Base-by-base conservation (phyloP, 2,113 vertebrate genomes). In the Semnornis frantzii region DNA sequence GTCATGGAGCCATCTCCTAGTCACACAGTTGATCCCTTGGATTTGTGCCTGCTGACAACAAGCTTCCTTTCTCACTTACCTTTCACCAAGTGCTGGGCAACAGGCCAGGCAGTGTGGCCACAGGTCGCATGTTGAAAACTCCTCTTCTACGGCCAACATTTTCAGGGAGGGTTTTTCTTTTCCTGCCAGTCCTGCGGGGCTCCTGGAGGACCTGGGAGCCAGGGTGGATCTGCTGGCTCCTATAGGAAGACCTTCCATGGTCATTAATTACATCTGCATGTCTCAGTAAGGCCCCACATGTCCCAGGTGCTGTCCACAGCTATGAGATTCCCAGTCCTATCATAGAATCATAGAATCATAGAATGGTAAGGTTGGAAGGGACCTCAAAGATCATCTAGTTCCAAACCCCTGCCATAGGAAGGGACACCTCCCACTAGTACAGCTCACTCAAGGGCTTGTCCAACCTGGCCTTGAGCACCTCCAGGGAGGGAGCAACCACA, bases 1-100 rank as follows among this genome's bases (percentile, higher is more conserved):
- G 14, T 13, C 34, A 2, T 28, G 33, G 27, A 87, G 19, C 37
- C 24, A 31, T n/a, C 20, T 78, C 34, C 18, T 24, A 28, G 82
- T 66, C 30, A 33, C 31, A 52, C 18, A 52, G 82, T 21, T 1
- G 2, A 52, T 48, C 60, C 62, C 69, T 73, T 68, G 89, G 77
- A 63, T 28, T 54, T 37, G 31, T 81, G 87, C 71, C 84, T 60
- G 69, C 69, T 30, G 46, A 74, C 64, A 83, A 50, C 3, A 60
- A 62, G 18, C 69, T 68, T 65, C 42, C 80, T 71, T 70, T 70
- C 87, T 91, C 54, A 74, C 64, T 69, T 85, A 95, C 76, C 92
- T 95, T 88, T 63, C 83, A 74, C 46, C 2, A 8, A 74, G 79
- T 0, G 0, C 92, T 74, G 88, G 87, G 76, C 60, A 82, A 46